Conservation (phyloP, 2,888 invertebrate species). For the Empis livida region DNA sequence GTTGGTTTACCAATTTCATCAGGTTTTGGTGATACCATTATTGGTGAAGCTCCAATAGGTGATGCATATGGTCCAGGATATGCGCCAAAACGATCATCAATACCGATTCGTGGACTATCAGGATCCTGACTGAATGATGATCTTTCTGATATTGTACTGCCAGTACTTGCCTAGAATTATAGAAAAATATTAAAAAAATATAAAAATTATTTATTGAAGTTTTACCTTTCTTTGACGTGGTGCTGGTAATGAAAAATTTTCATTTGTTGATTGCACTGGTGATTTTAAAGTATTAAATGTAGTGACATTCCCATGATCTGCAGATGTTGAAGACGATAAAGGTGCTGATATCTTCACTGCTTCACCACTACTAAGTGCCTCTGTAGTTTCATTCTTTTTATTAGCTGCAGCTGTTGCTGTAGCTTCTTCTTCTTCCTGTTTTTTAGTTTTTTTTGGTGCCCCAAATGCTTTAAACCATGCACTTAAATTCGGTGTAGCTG, state of each 20-base stretch:
- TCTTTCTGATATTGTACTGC: constrained; percentile 65
- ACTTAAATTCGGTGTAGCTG: constrained; percentile 72
- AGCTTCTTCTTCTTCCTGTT: constrained; percentile 41
- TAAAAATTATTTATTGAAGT: neutral
- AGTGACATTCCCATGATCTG: constrained; percentile 15
- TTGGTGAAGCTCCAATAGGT: constrained; percentile 51
- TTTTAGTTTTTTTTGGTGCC: constrained; percentile 63
- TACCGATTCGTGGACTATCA: constrained; percentile 54
- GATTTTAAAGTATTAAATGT: constrained; percentile 19
- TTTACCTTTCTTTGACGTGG: constrained; percentile 44
- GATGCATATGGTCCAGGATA: constrained; percentile 63
- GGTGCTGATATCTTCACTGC: constrained; percentile 7
- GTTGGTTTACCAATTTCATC: constrained; percentile 53
- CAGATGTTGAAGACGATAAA: constrained; percentile 10
- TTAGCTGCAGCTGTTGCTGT: constrained; percentile 12
- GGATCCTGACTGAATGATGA: constrained; percentile 68
- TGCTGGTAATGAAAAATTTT: constrained; percentile 30
- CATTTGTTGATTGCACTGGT: constrained; percentile 13
- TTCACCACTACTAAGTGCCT: constrained; percentile 1
- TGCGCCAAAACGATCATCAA: constrained; percentile 43
- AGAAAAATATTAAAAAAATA: neutral
- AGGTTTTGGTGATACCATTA: constrained; percentile 57
- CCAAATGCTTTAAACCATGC: constrained; percentile 91
- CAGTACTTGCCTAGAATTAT: constrained; percentile 47
- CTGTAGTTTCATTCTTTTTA: constrained; percentile 2